Percentiles rank a stretch among this genome's conserved stretches.
Evolutionary conservation across 2,797 vertebrate genomes (phyloP).

Genomic region (Microcaecilia unicolor): DNA sequence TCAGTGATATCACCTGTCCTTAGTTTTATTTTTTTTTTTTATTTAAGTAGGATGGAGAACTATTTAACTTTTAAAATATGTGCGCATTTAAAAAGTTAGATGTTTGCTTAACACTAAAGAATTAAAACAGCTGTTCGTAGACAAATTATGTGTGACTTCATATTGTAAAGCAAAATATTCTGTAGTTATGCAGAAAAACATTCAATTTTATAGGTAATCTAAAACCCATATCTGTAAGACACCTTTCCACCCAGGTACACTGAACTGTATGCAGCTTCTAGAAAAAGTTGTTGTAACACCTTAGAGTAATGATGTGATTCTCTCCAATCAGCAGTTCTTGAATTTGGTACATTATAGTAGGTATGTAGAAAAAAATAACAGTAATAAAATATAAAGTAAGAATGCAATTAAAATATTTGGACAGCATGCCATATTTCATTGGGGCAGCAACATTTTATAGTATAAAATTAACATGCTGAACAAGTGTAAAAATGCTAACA

Average conservation of each 20-base stretch:
- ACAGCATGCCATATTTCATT: background rate
- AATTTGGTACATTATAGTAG: background rate
- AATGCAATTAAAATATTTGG: slow-evolving; percentile 22
- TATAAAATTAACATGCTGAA: slow-evolving; percentile 32
- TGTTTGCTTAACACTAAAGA: slow-evolving; percentile 29
- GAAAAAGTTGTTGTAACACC: slow-evolving; percentile 15
- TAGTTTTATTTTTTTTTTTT: too few relatives aligned
- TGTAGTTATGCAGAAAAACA: slow-evolving; percentile 9
- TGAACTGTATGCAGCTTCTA: slow-evolving; percentile 7
- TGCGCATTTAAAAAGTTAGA: slow-evolving; percentile 37
- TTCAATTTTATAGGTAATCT: slow-evolving; percentile 9
- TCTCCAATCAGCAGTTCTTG: background rate
- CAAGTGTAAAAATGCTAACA: slow-evolving; percentile 12
- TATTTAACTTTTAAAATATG: slow-evolving; percentile 46
- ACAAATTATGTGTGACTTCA: slow-evolving; percentile 26
- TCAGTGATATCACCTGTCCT: too few relatives aligned
- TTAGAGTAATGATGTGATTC: fast-evolving
- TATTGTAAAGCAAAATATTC: slow-evolving; percentile 9
- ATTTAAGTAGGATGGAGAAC: too few relatives aligned
- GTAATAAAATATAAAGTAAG: too few relatives aligned
- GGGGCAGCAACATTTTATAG: slow-evolving; percentile 20
- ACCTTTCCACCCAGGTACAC: slow-evolving; percentile 13
- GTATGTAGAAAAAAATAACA: slow-evolving; percentile 15
- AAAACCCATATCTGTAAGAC: slow-evolving; percentile 4
- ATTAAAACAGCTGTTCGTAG: slow-evolving; percentile 38